These are phyloP conservation scores for Oligia fasciuncula DNA, from an alignment of 2,888 invertebrate species.

Conservation along the genomic window DNA sequence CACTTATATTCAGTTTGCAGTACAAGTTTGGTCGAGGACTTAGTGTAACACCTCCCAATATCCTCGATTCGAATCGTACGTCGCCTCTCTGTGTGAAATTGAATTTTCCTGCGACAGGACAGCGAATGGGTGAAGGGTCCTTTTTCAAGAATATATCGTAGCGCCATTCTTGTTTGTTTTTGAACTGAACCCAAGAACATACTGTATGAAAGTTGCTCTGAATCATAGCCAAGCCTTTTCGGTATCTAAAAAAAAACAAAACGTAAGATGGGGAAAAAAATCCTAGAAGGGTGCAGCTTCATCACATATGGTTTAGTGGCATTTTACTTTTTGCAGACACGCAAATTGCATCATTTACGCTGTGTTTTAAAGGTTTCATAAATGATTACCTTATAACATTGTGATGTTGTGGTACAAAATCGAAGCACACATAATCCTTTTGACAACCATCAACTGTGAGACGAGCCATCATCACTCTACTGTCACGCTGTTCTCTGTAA, in stretches of 20 bases:
- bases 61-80: slow-evolving; percentile 97
- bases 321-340: background rate
- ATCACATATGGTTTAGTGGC: background rate
- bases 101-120: slow-evolving; percentile 99
- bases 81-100: slow-evolving; percentile 98
- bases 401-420: slow-evolving; percentile 98
- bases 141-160: slow-evolving; percentile 96
- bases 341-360: background rate
- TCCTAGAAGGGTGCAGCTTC: background rate
- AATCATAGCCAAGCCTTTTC: slow-evolving; percentile 96
- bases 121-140: slow-evolving; percentile 97
- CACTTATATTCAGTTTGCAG: slow-evolving; percentile 98
- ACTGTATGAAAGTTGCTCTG: slow-evolving; percentile 97
- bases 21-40: slow-evolving; percentile 97
- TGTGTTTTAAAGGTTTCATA: background rate
- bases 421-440: slow-evolving; percentile 99
- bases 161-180: slow-evolving; percentile 95
- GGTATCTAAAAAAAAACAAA: slow-evolving; percentile 91
- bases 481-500: slow-evolving; percentile 95
- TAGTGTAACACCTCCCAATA: slow-evolving; percentile 98
- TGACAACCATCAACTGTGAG: slow-evolving; percentile 99
- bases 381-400: slow-evolving; percentile 93
- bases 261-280: background rate
- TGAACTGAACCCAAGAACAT: slow-evolving; percentile 98
- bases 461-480: slow-evolving; percentile 98